Evolutionary conservation across 2,113 vertebrate genomes (phyloP), one percentile per base, ranked within the genome.

Genomic region (Porphyrio hochstetteri): DNA sequence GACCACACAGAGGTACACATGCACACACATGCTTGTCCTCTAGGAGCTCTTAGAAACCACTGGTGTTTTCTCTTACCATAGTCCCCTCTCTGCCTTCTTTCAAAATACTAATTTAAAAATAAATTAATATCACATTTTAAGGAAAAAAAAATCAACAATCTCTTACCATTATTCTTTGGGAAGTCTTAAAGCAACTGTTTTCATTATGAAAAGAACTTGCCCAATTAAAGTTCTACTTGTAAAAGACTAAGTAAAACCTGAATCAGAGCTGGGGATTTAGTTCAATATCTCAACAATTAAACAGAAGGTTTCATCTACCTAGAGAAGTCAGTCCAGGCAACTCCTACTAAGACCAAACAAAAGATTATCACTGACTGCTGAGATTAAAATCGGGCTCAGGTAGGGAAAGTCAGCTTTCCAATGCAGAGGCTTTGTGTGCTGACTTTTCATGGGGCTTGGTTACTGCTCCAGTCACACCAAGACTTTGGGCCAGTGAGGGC

Each of bases 51-150:
- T 42, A 61, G 48, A 89, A 95, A 93, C 42, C 53, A 71, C 48
- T 64, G 35, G 36, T 29, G 21, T 40, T 21, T 71, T 72, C 48
- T 92, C 69, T 90, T 87, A 79, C 61, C 50, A 67, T 11, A 76
- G 40, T n/a, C 61, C 80, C 40, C 82, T 55, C 64, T 85, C 67
- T 82, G 84, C 31, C 65, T 86, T 68, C 55, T 67, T 55, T 38
- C 59, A 89, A 75, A 79, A 65, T 38, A 52, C 17, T 70, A 60
- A 89, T 70, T 83, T 60, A 82, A n/a, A 92, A 94, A 93, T 96
- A 93, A 86, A 88, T 83, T 75, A 78, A 14, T 48, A 88, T 31
- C 80, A 81, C 4, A 50, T 48, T 86, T 76, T 76, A 61, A 82
- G 50, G 15, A 92, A 84, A 93, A 52, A 81, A 89, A 87, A 40